Evolutionary conservation across 2,113 vertebrate species (phyloP).

Genomic region (Gasterosteus aculeatus): DNA sequence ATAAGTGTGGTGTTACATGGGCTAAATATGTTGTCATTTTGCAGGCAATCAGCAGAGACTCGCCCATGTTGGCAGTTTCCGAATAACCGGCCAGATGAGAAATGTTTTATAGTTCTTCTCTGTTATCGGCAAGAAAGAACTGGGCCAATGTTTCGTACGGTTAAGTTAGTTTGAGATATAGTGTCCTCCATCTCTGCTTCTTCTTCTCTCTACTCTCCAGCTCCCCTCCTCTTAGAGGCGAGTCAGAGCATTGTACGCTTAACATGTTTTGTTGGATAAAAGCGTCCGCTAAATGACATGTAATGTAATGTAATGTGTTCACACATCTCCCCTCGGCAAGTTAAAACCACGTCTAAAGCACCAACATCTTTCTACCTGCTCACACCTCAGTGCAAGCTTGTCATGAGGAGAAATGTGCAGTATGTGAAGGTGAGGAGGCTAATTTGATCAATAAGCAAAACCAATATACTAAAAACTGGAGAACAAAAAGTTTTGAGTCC

Average conservation of each 20-base stretch:
- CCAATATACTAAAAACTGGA: constrained; percentile 12
- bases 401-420: not conserved
- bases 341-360: not conserved
- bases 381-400: not conserved
- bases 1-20: not conserved
- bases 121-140: not conserved
- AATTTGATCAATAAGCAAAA: constrained; percentile 47
- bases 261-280: too few relatives aligned
- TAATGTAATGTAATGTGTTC: too few relatives aligned
- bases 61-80: not conserved
- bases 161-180: not conserved
- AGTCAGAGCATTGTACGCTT: not conserved
- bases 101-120: not conserved
- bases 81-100: not conserved
- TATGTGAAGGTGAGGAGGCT: not conserved
- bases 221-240: not conserved
- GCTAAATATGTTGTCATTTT: not conserved
- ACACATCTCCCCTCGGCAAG: constrained; percentile 6
- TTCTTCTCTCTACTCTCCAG: not conserved
- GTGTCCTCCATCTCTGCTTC: not conserved
- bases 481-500: constrained; percentile 32
- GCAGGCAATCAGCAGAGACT: constrained; percentile 13
- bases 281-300: too few relatives aligned
- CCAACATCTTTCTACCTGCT: not conserved
- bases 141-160: not conserved